Conservation (phyloP, 1,140 invertebrate genomes). For the Dinoponera quadriceps region DNA sequence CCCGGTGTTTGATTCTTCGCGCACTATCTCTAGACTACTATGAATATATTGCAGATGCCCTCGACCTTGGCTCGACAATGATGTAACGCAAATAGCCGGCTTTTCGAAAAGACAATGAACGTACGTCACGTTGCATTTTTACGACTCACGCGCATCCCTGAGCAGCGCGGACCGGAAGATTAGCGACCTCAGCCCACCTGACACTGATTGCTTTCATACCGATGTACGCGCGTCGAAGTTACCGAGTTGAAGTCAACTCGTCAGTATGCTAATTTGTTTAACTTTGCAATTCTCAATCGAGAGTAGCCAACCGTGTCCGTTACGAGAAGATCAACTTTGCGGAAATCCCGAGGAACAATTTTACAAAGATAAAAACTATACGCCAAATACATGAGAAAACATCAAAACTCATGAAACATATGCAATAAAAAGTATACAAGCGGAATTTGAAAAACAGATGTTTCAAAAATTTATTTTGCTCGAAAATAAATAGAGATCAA, state of each 20-base stretch:
- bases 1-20: slow-evolving; percentile 64
- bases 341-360: too few relatives aligned
- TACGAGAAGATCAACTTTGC: neutral
- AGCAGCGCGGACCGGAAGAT: neutral
- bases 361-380: too few relatives aligned
- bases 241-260: neutral
- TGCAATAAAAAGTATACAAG: too few relatives aligned
- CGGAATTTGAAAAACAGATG: too few relatives aligned
- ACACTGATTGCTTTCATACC: neutral
- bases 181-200: neutral
- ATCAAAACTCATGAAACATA: too few relatives aligned
- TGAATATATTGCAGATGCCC: slow-evolving; percentile 72
- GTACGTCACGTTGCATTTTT: neutral
- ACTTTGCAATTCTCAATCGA: neutral
- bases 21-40: slow-evolving; percentile 71
- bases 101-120: slow-evolving; percentile 50
- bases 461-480: too few relatives aligned
- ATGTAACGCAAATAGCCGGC: slow-evolving; percentile 65
- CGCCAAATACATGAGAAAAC: too few relatives aligned
- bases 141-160: neutral
- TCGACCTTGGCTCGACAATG: slow-evolving; percentile 76
- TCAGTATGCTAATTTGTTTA: neutral
- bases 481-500: too few relatives aligned
- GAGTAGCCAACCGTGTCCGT: neutral
- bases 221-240: neutral